Base-by-base conservation (phyloP, 1,140 invertebrate species). In the Megalonaias nervosa region DNA sequence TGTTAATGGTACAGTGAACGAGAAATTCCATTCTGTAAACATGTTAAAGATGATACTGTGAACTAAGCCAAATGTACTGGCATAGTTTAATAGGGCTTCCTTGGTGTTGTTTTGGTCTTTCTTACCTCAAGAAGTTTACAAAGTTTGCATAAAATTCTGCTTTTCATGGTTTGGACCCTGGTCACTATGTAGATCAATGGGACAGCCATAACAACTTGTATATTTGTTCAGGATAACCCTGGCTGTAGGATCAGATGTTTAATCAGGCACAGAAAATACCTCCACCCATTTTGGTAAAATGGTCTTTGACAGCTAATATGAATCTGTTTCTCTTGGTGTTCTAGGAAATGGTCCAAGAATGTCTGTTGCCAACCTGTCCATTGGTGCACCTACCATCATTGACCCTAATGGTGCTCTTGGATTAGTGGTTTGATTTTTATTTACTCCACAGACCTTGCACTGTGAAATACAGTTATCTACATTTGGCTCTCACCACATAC, bases 271-370 rank as follows among this genome's bases (percentile, higher is more conserved):
- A 19, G 86, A 61, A 19, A 80, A 79, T 5, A 77, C 73, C 61
- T 84, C 82, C 1, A 69, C 59, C 67, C 61, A 87, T n/a, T 26
- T 80, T 80, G 3, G 86, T 87, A 16, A 83, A 86, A 56, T 82
- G 71, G 67, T 86, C 84, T 2, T 77, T 81, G 14, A 82, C 64
- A 9, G 83, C 85, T n/a, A 89, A 66, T 21, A 89, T 79, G 71
- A 84, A 85, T 23, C 75, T 72, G 67, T 86, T 89, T 2, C 0
- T n/a, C n/a, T n/a, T n/a, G n/a, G n/a, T n/a, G n/a, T n/a, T n/a
- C n/a, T n/a, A n/a, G n/a, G n/a, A n/a, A 87, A 71, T 56, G 86
- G 85, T 56, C 85, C 86, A 16, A 86, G 64, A 48, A 82, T 75
- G 55, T 84, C 81, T 16, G 75, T 75, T 12, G 79, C 61, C 19